These are phyloP conservation scores for Sciaenops ocellatus DNA, from an alignment of 2,797 vertebrate species.

Conservation along the genomic window DNA sequence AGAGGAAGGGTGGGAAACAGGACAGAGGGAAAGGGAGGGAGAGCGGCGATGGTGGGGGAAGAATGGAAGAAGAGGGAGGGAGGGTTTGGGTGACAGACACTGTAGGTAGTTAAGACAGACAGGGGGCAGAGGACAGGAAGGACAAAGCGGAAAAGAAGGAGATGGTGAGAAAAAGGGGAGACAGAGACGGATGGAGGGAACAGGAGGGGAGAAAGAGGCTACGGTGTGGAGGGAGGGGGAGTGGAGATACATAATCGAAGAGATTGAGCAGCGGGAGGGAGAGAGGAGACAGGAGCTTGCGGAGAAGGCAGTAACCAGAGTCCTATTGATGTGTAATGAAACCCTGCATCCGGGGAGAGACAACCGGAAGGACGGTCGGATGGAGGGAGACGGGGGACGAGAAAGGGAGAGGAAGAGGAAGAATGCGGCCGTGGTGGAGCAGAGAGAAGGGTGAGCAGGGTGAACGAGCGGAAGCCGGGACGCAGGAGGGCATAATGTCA, in stretches of 20 bases:
- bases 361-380: slow-evolving; percentile 59
- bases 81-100: slow-evolving; percentile 48
- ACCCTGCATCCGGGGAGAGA: slow-evolving; percentile 55
- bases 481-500: slow-evolving; percentile 69
- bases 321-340: slow-evolving; percentile 81
- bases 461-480: slow-evolving; percentile 55
- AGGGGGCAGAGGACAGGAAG: slow-evolving; percentile 62
- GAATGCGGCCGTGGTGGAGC: slow-evolving; percentile 34
- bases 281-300: slow-evolving; percentile 64
- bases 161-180: slow-evolving; percentile 50
- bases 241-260: slow-evolving; percentile 66
- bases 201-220: slow-evolving; percentile 38
- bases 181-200: slow-evolving; percentile 60
- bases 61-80: slow-evolving; percentile 19
- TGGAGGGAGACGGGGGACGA: slow-evolving; percentile 23
- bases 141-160: slow-evolving; percentile 62
- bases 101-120: slow-evolving; percentile 56
- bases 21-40: slow-evolving; percentile 37
- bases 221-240: slow-evolving; percentile 9
- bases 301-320: slow-evolving; percentile 71
- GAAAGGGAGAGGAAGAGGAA: slow-evolving; percentile 34
- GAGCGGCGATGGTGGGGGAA: slow-evolving; percentile 18
- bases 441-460: slow-evolving; percentile 24
- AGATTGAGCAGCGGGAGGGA: slow-evolving; percentile 45
- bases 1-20: slow-evolving; percentile 44